A percentile compares a stretch with the other conserved stretches of the same genome.
Conservation (phyloP, 2,113 vertebrate species). For the Ursus arctos region DNA sequence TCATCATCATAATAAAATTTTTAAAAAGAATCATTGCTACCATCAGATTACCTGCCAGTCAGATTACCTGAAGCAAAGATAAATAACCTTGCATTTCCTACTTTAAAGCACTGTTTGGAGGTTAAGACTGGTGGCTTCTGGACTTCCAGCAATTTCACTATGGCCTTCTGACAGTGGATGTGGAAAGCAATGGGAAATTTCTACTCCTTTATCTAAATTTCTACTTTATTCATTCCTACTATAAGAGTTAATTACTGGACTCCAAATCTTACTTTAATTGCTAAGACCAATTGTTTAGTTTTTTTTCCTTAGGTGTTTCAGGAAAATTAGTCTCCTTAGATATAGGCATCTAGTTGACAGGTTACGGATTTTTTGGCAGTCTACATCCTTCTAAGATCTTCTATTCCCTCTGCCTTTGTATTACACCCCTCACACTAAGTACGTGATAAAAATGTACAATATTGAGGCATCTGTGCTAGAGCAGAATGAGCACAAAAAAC, state of each 20-base stretch:
- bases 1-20: neutral
- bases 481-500: neutral
- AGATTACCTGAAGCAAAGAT: neutral
- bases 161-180: neutral
- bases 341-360: neutral
- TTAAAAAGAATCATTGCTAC: neutral
- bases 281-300: neutral
- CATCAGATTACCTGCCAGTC: neutral
- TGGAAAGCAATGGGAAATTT: neutral
- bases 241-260: neutral
- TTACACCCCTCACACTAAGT: neutral
- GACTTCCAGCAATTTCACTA: neutral
- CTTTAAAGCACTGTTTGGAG: neutral
- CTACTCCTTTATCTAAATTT: conserved; percentile 5
- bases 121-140: neutral
- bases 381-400: neutral
- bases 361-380: neutral
- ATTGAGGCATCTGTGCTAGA: neutral
- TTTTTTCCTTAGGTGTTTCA: neutral
- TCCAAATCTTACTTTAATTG: conserved; percentile 53
- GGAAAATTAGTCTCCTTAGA: neutral
- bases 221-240: neutral
- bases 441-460: neutral
- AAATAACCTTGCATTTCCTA: neutral
- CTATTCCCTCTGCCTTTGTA: neutral